A percentile compares a stretch with the other conserved stretches of the same genome.
phyloP scores from a whole-genome alignment of 53 echinoderm and acorn worm species.

The Zoroaster sp. region DNA sequence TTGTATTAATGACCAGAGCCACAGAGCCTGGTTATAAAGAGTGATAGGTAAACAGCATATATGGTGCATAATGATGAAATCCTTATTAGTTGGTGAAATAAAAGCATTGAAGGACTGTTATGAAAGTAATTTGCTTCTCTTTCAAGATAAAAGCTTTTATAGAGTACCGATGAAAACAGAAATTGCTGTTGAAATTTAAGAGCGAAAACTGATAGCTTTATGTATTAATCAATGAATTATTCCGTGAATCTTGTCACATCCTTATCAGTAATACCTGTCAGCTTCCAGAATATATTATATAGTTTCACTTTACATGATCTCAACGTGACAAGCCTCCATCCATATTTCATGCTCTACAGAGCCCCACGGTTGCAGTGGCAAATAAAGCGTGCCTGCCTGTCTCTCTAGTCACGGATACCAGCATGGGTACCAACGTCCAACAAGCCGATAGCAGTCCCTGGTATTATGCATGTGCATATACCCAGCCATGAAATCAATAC shows the following conservation, averaged over 20 bases:
- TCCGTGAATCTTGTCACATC: neutral
- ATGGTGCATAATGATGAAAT: too few species aligned
- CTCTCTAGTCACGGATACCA: neutral
- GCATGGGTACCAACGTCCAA: neutral
- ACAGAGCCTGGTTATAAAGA: too few species aligned
- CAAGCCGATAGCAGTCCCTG: neutral
- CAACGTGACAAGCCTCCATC: neutral
- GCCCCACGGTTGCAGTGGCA: neutral
- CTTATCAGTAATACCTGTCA: neutral
- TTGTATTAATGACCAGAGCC: too few species aligned
- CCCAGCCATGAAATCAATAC: slow-evolving; percentile 27
- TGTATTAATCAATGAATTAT: neutral
- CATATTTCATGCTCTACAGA: slow-evolving; percentile 10
- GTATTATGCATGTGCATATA: slow-evolving; percentile 15
- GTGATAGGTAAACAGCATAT: too few species aligned
- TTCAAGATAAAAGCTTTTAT: too few species aligned
- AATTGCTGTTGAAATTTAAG: too few species aligned
- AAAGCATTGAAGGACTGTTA: too few species aligned
- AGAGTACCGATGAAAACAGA: too few species aligned
- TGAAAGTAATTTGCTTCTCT: too few species aligned
- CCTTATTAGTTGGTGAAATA: too few species aligned
- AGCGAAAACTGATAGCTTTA: too few species aligned
- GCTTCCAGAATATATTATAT: neutral
- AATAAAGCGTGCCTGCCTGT: neutral
- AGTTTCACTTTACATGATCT: neutral